phyloP scores from a whole-genome alignment of 2,113 vertebrate species.

The Gnathonemus longibarbis region DNA sequence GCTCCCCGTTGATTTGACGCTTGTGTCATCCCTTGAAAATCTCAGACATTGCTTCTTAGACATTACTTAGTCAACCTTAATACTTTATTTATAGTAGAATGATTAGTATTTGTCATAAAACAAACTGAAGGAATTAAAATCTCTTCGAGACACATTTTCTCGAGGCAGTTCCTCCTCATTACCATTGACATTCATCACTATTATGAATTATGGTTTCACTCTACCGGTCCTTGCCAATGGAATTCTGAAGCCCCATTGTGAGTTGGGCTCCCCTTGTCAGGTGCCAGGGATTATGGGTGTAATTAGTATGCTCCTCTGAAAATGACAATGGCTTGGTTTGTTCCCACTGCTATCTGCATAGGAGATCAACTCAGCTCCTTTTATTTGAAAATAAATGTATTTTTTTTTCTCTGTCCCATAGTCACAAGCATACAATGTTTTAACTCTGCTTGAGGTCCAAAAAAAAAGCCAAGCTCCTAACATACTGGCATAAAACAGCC shows the following conservation, averaged over 20 bases:
- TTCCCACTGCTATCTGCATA: constrained; percentile 37
- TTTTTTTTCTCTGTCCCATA: not conserved
- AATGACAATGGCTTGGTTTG: constrained; percentile 46
- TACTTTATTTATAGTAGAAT: not conserved
- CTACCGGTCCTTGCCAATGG: constrained; percentile 18
- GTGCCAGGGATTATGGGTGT: constrained; percentile 43
- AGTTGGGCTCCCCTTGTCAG: constrained; percentile 40
- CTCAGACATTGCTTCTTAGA: not conserved
- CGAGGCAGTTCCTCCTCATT: constrained; percentile 11
- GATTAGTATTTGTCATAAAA: not conserved
- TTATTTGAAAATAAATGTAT: constrained; percentile 16
- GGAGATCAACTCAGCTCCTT: constrained; percentile 29
- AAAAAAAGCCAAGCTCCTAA: not conserved
- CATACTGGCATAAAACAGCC: not conserved
- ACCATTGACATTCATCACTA: constrained; percentile 21
- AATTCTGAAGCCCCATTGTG: constrained; percentile 18
- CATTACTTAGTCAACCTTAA: not conserved
- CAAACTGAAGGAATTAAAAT: not conserved
- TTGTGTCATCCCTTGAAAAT: not conserved
- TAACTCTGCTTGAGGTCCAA: not conserved
- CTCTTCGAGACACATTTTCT: not conserved
- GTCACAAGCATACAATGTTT: not conserved
- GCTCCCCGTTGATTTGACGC: not conserved
- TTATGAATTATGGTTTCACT: constrained; percentile 18
- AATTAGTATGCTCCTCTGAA: constrained; percentile 37